These are phyloP conservation scores for Mesembrinibis cayennensis DNA, from an alignment of 2,113 vertebrate genomes.

Conservation along the genomic window DNA sequence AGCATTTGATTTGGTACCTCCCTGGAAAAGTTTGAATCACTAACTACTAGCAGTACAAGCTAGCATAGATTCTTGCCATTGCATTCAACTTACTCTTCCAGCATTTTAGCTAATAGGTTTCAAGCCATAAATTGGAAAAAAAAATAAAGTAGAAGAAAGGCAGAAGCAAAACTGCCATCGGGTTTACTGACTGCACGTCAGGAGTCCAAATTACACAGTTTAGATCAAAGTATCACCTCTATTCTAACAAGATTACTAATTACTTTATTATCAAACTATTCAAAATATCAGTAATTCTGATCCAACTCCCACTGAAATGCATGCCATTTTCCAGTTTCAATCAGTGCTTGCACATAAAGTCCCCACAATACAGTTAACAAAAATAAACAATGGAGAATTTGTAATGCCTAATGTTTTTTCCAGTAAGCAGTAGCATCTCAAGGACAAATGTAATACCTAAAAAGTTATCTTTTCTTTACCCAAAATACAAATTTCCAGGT, in stretches of 20 bases:
- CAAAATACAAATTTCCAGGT: slow-evolving; percentile 10
- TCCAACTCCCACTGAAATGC: not conserved
- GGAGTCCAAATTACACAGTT: not conserved
- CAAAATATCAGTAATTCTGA: not conserved
- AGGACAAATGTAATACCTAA: not conserved
- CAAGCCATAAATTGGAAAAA: not conserved
- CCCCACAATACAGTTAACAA: not conserved
- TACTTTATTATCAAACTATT: not conserved
- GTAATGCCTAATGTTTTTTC: not conserved
- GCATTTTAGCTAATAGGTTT: not conserved
- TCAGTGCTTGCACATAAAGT: not conserved
- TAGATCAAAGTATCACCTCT: not conserved
- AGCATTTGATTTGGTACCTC: not conserved
- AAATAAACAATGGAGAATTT: not conserved
- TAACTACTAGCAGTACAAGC: not conserved
- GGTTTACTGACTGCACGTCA: not conserved
- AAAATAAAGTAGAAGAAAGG: not conserved
- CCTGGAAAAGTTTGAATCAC: not conserved
- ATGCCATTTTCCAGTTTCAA: not conserved
- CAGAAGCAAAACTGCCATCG: not conserved
- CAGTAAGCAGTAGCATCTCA: not conserved
- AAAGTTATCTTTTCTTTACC: slow-evolving; percentile 20
- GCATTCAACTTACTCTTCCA: not conserved
- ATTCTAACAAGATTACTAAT: not conserved
- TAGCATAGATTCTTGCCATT: not conserved